These are phyloP conservation scores for Cheilosia urbana DNA, from an alignment of 2,888 invertebrate species.

Conservation along the genomic window DNA sequence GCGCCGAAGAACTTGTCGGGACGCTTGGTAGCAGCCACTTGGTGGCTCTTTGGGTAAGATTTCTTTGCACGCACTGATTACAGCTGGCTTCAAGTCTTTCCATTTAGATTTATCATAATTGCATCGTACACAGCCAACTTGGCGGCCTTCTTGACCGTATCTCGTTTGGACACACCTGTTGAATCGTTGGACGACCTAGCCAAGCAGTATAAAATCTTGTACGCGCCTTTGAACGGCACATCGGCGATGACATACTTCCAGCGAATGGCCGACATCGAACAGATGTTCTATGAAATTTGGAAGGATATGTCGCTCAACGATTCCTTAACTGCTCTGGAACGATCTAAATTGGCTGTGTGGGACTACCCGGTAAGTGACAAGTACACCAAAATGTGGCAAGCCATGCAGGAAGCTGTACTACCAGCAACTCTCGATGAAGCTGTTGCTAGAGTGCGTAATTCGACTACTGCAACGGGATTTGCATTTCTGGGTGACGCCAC, in stretches of 20 bases:
- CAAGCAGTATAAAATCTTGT: slow-evolving; percentile 97
- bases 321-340: slow-evolving; percentile 93
- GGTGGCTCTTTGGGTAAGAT: slow-evolving; percentile 97
- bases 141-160: slow-evolving; percentile 98
- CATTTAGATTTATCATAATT: slow-evolving; percentile 94
- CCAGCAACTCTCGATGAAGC: slow-evolving; percentile 93
- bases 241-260: slow-evolving; percentile 97
- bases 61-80: not conserved
- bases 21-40: slow-evolving; percentile 96
- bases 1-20: slow-evolving; percentile 98
- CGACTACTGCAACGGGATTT: slow-evolving; percentile 91
- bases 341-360: slow-evolving; percentile 98
- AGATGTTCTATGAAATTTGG: slow-evolving; percentile 99
- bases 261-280: slow-evolving; percentile 97
- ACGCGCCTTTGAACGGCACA: slow-evolving; percentile 95
- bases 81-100: not conserved
- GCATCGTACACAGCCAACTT: slow-evolving; percentile 99
- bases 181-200: slow-evolving; percentile 97
- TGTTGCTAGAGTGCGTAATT: slow-evolving; percentile 88
- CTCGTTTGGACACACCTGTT: slow-evolving; percentile 95
- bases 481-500: slow-evolving; percentile 98
- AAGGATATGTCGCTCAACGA: slow-evolving; percentile 99
- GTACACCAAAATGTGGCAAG: slow-evolving; percentile 99
- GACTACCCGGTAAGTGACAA: slow-evolving; percentile 99
- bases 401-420: slow-evolving; percentile 93